These are phyloP conservation scores for Dicerorhinus sumatrensis DNA, from an alignment of 2,113 vertebrate species.

Conservation along the genomic window DNA sequence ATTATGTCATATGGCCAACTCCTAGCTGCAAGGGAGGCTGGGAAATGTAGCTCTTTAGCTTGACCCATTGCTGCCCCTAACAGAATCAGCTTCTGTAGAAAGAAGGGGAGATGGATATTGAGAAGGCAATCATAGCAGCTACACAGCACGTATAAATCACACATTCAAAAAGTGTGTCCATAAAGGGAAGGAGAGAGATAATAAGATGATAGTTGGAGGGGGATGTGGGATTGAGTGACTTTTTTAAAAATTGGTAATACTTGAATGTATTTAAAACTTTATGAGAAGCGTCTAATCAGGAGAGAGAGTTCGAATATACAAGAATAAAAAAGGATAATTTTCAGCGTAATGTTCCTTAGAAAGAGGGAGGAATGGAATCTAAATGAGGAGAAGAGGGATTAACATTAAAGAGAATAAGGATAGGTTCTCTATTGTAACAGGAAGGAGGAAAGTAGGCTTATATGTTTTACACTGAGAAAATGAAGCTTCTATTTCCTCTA, in stretches of 20 bases:
- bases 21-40: not conserved
- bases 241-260: constrained; percentile 3
- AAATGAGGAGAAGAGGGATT: constrained; percentile 36
- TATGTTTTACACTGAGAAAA: not conserved
- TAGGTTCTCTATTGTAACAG: not conserved
- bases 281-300: not conserved
- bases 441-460: constrained; percentile 6
- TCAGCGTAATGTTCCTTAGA: constrained; percentile 4
- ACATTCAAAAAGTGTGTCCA: not conserved
- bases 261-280: constrained; percentile 41
- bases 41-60: not conserved
- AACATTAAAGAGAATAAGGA: constrained; percentile 13
- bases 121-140: not conserved
- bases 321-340: constrained; percentile 1
- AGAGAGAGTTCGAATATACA: not conserved
- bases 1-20: not conserved
- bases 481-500: constrained; percentile 30
- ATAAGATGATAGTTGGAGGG: not conserved
- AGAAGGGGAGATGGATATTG: not conserved
- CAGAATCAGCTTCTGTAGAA: not conserved
- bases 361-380: not conserved
- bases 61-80: not conserved
- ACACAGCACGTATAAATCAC: not conserved
- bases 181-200: not conserved
- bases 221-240: not conserved